A percentile compares a stretch with the other conserved stretches of the same genome.
Evolutionary conservation across 37 sponge, comb jelly and placozoan genomes (phyloP).

Genomic region (Ianthella basta): DNA sequence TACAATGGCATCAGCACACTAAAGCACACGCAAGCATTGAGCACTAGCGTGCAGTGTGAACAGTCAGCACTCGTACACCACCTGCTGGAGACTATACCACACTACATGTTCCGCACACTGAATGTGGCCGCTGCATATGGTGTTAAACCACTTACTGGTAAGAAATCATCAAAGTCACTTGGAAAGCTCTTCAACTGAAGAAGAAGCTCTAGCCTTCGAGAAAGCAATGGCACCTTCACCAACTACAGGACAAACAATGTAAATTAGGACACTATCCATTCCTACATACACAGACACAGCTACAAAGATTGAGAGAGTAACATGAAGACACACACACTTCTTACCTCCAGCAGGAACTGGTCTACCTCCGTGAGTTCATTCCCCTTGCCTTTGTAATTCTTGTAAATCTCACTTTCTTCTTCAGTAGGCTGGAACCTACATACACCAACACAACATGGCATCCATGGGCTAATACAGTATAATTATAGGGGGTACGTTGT

Average conservation of each 20-base stretch:
- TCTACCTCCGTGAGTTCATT: conserved; percentile 53
- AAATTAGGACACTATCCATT: background rate
- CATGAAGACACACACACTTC: background rate
- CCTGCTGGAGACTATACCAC: too few relatives aligned
- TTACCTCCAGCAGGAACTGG: conserved; percentile 44
- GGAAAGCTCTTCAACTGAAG: conserved; percentile 78
- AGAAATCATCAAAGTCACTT: conserved; percentile 68
- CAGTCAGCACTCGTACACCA: too few relatives aligned
- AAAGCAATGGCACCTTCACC: conserved; percentile 61
- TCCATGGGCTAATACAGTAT: background rate
- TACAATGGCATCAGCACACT: background rate
- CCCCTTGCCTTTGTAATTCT: conserved; percentile 68
- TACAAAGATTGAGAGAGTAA: background rate
- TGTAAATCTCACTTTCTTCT: conserved; percentile 82
- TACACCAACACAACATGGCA: conserved; percentile 18
- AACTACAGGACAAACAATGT: conserved; percentile 44
- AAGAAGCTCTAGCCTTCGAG: conserved; percentile 69
- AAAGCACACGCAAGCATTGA: too few relatives aligned
- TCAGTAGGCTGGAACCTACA: conserved; percentile 80
- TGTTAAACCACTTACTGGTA: conserved; percentile 84
- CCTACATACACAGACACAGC: background rate
- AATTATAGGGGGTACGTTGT: background rate
- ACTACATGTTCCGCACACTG: too few relatives aligned
- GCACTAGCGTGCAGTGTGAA: too few relatives aligned
- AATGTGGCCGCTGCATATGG: too few relatives aligned